Percentiles rank a stretch among this genome's conserved stretches.
These are phyloP conservation scores for Drosophila nr. perissopoda DNA, from an alignment of 2,888 invertebrate species.

Conservation along the genomic window DNA sequence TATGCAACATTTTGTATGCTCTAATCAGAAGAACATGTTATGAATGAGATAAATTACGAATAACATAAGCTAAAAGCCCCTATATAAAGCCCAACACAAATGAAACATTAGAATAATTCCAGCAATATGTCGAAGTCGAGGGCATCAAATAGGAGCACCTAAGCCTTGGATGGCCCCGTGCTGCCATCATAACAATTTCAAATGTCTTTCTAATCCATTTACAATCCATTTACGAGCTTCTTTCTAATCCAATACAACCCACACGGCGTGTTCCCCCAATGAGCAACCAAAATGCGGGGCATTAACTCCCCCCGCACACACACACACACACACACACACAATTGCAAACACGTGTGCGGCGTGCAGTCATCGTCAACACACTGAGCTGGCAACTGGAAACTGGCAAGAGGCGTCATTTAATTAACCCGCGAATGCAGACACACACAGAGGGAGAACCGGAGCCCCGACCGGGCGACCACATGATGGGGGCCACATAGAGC, in stretches of 20 bases:
- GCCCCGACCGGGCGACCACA: conserved; percentile 49
- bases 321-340: conserved; percentile 37
- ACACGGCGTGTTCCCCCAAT: conserved; percentile 33
- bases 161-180: conserved; percentile 12
- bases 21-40: background rate
- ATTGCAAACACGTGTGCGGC: conserved; percentile 80
- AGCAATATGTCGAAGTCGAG: conserved; percentile 4
- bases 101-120: conserved; percentile 13
- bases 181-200: conserved; percentile 36
- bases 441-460: conserved; percentile 19
- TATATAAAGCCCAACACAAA: conserved; percentile 17
- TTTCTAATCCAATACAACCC: conserved; percentile 58
- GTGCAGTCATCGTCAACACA: conserved; percentile 46
- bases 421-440: conserved; percentile 69
- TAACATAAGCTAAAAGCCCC: conserved; percentile 12
- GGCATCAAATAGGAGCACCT: conserved; percentile 5
- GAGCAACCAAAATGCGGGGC: conserved; percentile 43
- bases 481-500: conserved; percentile 54
- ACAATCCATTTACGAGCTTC: conserved; percentile 70
- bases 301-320: background rate
- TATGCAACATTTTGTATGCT: conserved; percentile 1
- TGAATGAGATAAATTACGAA: conserved; percentile 13
- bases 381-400: conserved; percentile 10
- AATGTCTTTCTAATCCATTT: conserved; percentile 62
- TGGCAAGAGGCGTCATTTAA: conserved; percentile 75